Base-by-base conservation (phyloP, 2,888 invertebrate genomes). In the Pegoplata infirma region DNA sequence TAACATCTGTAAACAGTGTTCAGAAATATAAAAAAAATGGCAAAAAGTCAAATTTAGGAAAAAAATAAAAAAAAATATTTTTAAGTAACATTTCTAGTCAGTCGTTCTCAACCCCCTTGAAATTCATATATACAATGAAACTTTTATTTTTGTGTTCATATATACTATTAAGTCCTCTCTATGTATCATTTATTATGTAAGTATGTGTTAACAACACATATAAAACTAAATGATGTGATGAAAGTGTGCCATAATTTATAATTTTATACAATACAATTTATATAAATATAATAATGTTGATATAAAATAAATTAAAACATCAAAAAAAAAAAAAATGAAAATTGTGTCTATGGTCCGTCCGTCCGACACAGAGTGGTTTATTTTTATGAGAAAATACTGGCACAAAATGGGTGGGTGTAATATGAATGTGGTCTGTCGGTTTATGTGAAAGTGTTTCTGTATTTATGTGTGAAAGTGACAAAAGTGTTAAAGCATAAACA, bases 161-260 rank as follows among this genome's bases (percentile, higher is more conserved):
- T 5, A 25, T 25, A 25, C 5, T 25, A 25, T 5, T 6, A 25
- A 6, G 3, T 25, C 25, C 25, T 5, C n/a, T 40, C 12, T 40
- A 40, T 40, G 36, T 40, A n/a, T n/a, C 36, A 40, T 8, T n/a
- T 40, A 5, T 40, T 12, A 2, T 40, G 36, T 40, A 5, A 12
- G 36, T n/a, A 1, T n/a, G n/a, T 40, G n/a, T 40, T 40, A 2
- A 5, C 6, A 49, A 25, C 14, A 21, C 16, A 12, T 21, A 14
- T 49, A 40, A 55, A 58, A 58, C 23, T 44, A 59, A 78, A 78
- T 61, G 66, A 79, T 71, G 59, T 75, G 71, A 16, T 59, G 69
- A 79, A 79, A 79, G 79, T 79, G 79, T 75, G 79, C 49, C 79
- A 79, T 71, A 61, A 71, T 75, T 75, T 77, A 32, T 46, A 66